Evolutionary conservation across 2,888 invertebrate species (phyloP).

Genomic region (Chalcis sispes): DNA sequence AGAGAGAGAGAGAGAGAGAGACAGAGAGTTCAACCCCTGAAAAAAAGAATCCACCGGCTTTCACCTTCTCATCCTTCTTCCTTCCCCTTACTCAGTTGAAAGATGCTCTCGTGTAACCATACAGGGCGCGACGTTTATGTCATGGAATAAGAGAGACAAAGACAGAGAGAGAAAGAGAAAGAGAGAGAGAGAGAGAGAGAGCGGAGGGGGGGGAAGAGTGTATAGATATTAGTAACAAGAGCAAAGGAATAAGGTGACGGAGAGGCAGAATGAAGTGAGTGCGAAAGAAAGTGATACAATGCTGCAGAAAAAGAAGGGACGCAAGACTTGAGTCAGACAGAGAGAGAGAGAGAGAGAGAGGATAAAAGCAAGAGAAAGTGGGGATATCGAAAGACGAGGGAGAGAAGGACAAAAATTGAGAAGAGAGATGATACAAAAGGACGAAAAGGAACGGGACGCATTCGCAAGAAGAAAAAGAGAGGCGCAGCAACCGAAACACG

Average conservation of each 20-base stretch:
- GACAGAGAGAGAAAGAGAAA: background rate
- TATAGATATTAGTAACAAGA: too few relatives aligned
- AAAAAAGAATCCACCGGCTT: slow-evolving; percentile 56
- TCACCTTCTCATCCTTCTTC: slow-evolving; percentile 22
- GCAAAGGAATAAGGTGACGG: too few relatives aligned
- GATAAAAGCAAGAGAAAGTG: background rate
- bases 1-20: too few relatives aligned
- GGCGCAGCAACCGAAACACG: slow-evolving; percentile 60
- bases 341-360: background rate
- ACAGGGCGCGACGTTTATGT: background rate
- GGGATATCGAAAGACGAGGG: background rate
- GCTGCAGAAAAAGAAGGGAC: background rate
- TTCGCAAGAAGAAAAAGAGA: slow-evolving; percentile 48
- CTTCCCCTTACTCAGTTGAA: too few relatives aligned
- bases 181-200: background rate
- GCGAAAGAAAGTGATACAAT: too few relatives aligned
- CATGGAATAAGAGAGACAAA: background rate
- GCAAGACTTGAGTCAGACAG: background rate
- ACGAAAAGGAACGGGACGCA: slow-evolving; percentile 35
- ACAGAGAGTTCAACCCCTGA: slow-evolving; percentile 59
- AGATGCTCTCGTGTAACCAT: too few relatives aligned
- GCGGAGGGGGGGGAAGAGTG: background rate
- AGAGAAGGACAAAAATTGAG: slow-evolving; percentile 40
- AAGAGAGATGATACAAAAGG: slow-evolving; percentile 16
- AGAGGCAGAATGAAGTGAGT: too few relatives aligned